A percentile compares a stretch with the other conserved stretches of the same genome.
Conservation (phyloP, 2,888 invertebrate genomes). For the Halocaridina rubra region DNA sequence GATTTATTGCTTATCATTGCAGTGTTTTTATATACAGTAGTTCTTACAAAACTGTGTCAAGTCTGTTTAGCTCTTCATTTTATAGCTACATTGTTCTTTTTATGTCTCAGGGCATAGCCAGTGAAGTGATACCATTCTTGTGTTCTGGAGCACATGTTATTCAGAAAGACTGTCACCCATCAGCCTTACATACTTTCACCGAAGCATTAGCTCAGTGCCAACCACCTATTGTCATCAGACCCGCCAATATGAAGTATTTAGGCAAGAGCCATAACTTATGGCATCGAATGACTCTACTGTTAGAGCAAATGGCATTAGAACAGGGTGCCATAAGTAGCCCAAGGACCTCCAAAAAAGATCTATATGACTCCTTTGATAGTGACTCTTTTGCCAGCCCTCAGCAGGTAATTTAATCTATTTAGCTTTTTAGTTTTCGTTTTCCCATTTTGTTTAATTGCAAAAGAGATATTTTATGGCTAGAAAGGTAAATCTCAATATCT, state of each 20-base stretch:
- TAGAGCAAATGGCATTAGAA: slow-evolving; percentile 89
- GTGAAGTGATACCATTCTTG: slow-evolving; percentile 90
- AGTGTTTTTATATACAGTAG: too few species aligned
- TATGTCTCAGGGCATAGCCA: slow-evolving; percentile 71
- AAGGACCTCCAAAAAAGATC: slow-evolving; percentile 64
- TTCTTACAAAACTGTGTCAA: too few species aligned
- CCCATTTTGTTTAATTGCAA: too few species aligned
- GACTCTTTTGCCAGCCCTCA: slow-evolving; percentile 77
- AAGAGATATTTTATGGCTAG: too few species aligned
- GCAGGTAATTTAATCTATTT: too few species aligned
- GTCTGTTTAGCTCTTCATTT: too few species aligned
- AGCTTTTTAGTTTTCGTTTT: too few species aligned
- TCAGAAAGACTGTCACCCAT: slow-evolving; percentile 92
- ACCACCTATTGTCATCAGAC: slow-evolving; percentile 86
- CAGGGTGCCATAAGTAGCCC: slow-evolving; percentile 65
- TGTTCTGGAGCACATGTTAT: slow-evolving; percentile 93
- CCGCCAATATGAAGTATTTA: slow-evolving; percentile 87
- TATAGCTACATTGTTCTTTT: background rate
- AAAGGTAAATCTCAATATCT: too few species aligned
- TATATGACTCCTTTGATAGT: slow-evolving; percentile 79
- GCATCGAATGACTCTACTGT: slow-evolving; percentile 91
- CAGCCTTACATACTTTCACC: slow-evolving; percentile 92
- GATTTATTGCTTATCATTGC: too few species aligned
- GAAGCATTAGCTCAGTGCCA: slow-evolving; percentile 89
- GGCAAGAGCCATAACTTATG: slow-evolving; percentile 96